phyloP scores from a whole-genome alignment of 2,888 invertebrate species.

The Acanthoscelides obtectus region DNA sequence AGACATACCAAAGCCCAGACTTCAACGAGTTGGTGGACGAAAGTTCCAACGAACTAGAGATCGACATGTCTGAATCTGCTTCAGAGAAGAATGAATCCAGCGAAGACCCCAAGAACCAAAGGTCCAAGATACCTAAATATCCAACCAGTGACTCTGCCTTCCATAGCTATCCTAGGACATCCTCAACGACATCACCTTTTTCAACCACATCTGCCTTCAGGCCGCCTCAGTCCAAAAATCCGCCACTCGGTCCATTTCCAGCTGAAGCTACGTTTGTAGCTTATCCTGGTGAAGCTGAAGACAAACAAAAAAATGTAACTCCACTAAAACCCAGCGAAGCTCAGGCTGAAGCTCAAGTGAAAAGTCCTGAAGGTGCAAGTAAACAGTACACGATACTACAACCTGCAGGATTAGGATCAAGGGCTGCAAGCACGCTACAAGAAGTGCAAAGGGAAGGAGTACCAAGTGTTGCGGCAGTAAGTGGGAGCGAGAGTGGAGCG shows the following conservation, averaged over 20 bases:
- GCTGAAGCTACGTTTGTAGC: slow-evolving; percentile 74
- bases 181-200: slow-evolving; percentile 45
- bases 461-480: slow-evolving; percentile 51
- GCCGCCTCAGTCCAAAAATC: slow-evolving; percentile 52
- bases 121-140: slow-evolving; percentile 20
- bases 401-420: slow-evolving; percentile 74
- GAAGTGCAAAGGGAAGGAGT: slow-evolving; percentile 64
- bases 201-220: slow-evolving; percentile 76
- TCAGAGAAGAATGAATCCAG: slow-evolving; percentile 61
- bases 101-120: slow-evolving; percentile 16
- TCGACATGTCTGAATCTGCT: slow-evolving; percentile 70
- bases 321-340: slow-evolving; percentile 45
- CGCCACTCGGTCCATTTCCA: slow-evolving; percentile 55
- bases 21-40: slow-evolving; percentile 75
- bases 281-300: slow-evolving; percentile 54
- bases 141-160: slow-evolving; percentile 48
- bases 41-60: slow-evolving; percentile 73
- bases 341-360: slow-evolving; percentile 33
- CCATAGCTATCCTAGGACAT: slow-evolving; percentile 35
- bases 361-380: slow-evolving; percentile 51
- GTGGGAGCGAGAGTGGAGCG: slow-evolving; percentile 31
- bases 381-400: slow-evolving; percentile 87
- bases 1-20: slow-evolving; percentile 64
- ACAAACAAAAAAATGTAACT: slow-evolving; percentile 48
- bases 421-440: slow-evolving; percentile 77